These are phyloP conservation scores for Lottia gigantea DNA, from an alignment of 2,888 invertebrate species.

Conservation along the genomic window DNA sequence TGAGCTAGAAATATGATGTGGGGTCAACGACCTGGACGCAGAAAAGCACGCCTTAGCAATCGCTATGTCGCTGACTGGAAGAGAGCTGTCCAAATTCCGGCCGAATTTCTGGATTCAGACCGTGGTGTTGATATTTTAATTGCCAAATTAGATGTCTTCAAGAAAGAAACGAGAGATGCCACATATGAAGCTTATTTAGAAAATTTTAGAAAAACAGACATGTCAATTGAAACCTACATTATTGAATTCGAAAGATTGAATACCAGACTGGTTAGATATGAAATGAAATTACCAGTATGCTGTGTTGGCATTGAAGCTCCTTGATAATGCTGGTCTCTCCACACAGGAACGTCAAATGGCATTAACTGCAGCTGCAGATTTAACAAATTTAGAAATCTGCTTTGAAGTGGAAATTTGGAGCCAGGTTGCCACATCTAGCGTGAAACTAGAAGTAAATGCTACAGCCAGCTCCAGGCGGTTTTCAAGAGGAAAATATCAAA, in stretches of 20 bases:
- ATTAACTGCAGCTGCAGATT: slow-evolving; percentile 21
- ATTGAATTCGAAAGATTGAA: slow-evolving; percentile 4
- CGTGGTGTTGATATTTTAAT: slow-evolving; percentile 1
- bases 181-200: slow-evolving; percentile 4
- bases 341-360: slow-evolving; percentile 17
- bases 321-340: slow-evolving; percentile 20
- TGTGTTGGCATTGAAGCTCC: slow-evolving; percentile 12
- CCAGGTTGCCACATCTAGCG: not conserved
- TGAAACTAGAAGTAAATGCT: not conserved
- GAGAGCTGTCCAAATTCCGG: not conserved
- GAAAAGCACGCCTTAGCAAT: not conserved
- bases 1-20: not conserved
- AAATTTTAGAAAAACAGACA: not conserved
- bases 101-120: not conserved
- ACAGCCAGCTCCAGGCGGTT: not conserved
- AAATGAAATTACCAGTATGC: slow-evolving; percentile 10
- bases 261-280: not conserved
- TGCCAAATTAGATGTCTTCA: not conserved
- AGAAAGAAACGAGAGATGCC: not conserved
- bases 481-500: not conserved
- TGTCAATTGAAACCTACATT: slow-evolving; percentile 3
- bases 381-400: slow-evolving; percentile 22
- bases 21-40: not conserved
- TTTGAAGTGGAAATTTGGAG: slow-evolving; percentile 13
- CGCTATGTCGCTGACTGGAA: not conserved